Evolutionary conservation across 2,797 vertebrate species (phyloP), one percentile per base, ranked within the genome.

Genomic region (Lutra lutra): DNA sequence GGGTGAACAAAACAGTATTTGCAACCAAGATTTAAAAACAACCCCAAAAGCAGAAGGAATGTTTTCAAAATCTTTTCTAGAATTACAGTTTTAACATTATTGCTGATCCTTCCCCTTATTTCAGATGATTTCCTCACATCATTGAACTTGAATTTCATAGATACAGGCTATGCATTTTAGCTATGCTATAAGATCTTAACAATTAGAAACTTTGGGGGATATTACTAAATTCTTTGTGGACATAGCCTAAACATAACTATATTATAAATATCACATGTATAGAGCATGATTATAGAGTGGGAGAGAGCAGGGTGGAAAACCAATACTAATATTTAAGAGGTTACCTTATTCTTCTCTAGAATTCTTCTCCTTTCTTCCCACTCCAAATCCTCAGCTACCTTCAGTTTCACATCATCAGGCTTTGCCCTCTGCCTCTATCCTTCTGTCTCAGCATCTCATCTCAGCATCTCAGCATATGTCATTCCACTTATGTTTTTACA

Each of bases 11-110:
- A 93, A 89, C 10, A 46, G 29, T 87, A 86, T 56, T 68, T 97
- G 25, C 5, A 86, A 23, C 62, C 18, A 58, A 70, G 38, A 46
- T 72, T 54, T 72, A 27, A 58, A 91, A 89, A 35, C 35, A 88
- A 54, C 43, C 2, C 11, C 54, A 46, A 78, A 87, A 58, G 7
- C 10, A 86, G 32, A 51, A 83, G 3, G 3, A 96, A 88, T 56
- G 1, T n/a, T 96, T 96, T 83, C 54, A 40, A 89, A 38, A 79
- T 64, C 89, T 89, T 91, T 11, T 9, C 13, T 66, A 68, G 48
- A 97, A 75, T 82, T 91, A 91, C 73, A 87, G 77, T 58, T 20
- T 86, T 54, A 91, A 15, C 12, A 82, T 62, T 84, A 60, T 3
- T 86, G 25, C 43, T 15, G 27, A 46, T 64, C 62, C 51, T 88